Conservation (phyloP, 2,797 vertebrate species). For the Pangasius larnaudii region DNA sequence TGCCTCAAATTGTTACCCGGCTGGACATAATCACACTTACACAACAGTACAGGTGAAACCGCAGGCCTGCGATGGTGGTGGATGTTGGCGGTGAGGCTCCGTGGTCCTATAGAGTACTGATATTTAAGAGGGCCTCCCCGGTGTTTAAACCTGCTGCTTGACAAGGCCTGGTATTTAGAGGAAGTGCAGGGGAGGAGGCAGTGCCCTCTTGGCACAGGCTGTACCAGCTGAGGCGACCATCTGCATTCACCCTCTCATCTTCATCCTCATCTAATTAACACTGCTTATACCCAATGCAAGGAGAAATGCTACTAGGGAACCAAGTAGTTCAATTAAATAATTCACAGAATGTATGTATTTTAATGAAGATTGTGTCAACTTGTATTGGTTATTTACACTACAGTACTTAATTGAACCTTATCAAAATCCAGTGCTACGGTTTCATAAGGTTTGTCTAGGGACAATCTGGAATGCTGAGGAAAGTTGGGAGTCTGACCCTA, state of each 20-base stretch:
- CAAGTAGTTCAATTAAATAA: background rate
- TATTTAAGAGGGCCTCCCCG: constrained; percentile 52
- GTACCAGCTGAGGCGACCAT: constrained; percentile 70
- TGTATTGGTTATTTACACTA: background rate
- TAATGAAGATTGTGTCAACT: background rate
- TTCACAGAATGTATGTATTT: background rate
- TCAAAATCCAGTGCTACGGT: background rate
- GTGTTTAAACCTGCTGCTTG: constrained; percentile 64
- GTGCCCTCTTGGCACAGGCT: constrained; percentile 68
- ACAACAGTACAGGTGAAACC: background rate
- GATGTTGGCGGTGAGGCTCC: background rate
- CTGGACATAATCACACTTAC: background rate
- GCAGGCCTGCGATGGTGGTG: background rate
- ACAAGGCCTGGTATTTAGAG: constrained; percentile 74
- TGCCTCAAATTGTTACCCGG: constrained; percentile 9
- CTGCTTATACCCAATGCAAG: background rate
- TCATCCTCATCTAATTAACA: constrained; percentile 16
- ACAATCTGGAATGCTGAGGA: background rate
- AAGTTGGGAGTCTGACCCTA: background rate
- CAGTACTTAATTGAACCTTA: background rate
- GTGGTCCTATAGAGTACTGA: constrained; percentile 40
- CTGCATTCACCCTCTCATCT: constrained; percentile 48
- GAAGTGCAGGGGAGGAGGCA: constrained; percentile 63
- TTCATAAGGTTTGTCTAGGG: background rate
- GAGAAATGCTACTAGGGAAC: background rate